phyloP scores from a whole-genome alignment of 2,113 vertebrate species.

The Macquaria australasica region DNA sequence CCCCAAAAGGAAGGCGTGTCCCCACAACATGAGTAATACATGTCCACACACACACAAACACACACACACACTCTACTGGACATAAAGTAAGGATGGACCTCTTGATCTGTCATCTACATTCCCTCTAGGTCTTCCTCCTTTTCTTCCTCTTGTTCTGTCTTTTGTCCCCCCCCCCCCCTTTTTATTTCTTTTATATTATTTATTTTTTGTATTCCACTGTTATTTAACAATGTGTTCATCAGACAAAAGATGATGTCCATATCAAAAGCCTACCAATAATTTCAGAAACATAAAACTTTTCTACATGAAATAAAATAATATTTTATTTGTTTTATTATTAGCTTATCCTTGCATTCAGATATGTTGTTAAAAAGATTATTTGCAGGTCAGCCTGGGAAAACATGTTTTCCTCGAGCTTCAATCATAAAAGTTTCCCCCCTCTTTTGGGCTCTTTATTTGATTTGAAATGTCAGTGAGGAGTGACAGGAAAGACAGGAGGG shows the following conservation, averaged over 20 bases:
- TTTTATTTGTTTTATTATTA: background rate
- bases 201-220: background rate
- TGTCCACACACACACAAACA: background rate
- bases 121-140: background rate
- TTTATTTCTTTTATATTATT: too few relatives aligned
- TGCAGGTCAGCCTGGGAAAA: too few relatives aligned
- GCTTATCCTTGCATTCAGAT: background rate
- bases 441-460: background rate
- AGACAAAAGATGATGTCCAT: background rate
- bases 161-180: too few relatives aligned
- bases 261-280: background rate
- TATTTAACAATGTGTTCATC: slow-evolving; percentile 12
- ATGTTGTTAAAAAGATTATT: background rate
- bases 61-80: background rate
- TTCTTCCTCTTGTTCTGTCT: background rate
- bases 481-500: background rate
- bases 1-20: too few relatives aligned
- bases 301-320: background rate
- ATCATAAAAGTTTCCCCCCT: background rate
- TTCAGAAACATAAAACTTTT: background rate
- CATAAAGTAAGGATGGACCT: background rate
- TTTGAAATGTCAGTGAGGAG: background rate
- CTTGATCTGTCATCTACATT: background rate
- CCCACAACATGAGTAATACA: background rate
- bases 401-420: background rate